phyloP scores from a whole-genome alignment of 2,888 invertebrate genomes.

The Drosophila maculinotata region DNA sequence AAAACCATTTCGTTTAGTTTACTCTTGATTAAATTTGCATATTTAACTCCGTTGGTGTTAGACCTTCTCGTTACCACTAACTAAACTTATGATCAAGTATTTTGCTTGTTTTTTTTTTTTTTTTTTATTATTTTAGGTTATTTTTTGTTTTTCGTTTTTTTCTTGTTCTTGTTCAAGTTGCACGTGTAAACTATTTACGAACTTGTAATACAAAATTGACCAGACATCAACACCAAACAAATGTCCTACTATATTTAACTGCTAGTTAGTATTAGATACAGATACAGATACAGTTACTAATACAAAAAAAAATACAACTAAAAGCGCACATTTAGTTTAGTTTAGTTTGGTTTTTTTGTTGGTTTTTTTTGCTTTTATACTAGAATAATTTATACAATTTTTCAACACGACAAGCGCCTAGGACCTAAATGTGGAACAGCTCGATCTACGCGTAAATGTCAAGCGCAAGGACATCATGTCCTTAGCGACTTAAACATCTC shows the following conservation, averaged over 20 bases:
- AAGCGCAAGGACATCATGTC: slow-evolving; percentile 10
- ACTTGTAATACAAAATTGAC: slow-evolving; percentile 66
- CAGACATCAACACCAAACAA: slow-evolving; percentile 69
- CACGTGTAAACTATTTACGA: no score
- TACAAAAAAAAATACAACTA: slow-evolving; percentile 42
- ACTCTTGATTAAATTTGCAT: slow-evolving; percentile 65
- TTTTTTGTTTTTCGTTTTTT: slow-evolving; percentile 2
- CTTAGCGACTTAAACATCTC: not conserved
- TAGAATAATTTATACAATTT: slow-evolving; percentile 52
- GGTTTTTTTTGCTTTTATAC: slow-evolving; percentile 15
- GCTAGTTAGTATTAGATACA: slow-evolving; percentile 75
- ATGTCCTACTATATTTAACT: slow-evolving; percentile 58
- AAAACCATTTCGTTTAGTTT: slow-evolving; percentile 34
- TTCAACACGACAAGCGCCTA: slow-evolving; percentile 68
- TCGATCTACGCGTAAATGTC: slow-evolving; percentile 40
- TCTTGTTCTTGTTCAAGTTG: slow-evolving; percentile 5
- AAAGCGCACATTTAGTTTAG: slow-evolving; percentile 43
- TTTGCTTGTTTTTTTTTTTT: not conserved
- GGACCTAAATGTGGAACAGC: slow-evolving; percentile 65
- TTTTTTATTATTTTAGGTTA: not conserved
- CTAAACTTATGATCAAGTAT: slow-evolving; percentile 45
- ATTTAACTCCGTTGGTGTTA: slow-evolving; percentile 57
- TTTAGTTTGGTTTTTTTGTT: slow-evolving; percentile 15
- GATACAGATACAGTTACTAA: slow-evolving; percentile 48
- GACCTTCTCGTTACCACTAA: slow-evolving; percentile 51